Base-by-base conservation (phyloP, 2,888 invertebrate species). In the Plagodis dolabraria region DNA sequence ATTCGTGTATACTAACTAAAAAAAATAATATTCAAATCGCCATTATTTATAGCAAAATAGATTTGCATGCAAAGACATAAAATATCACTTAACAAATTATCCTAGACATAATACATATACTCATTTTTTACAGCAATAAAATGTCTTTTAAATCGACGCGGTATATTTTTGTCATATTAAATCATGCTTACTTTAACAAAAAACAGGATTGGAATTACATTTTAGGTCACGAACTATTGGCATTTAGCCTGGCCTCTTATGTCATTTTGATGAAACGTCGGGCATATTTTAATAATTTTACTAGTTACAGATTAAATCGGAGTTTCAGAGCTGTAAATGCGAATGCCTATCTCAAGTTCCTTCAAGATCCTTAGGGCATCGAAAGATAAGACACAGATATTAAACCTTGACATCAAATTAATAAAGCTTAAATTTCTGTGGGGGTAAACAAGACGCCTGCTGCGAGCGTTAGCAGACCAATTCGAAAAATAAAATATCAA, bases 401-500 rank as follows among this genome's bases (percentile, higher is more conserved):
- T 69, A 70, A 75, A 76, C 70, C 74, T 74, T 82, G 79, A 60
- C 6, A 0, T 33, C 33, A 53, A 52, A 43, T 10, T 5, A 56
- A 70, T 80, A 85, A 75, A 72, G 78, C 72, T 69, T 60, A 69
- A 71, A 79, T 66, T 82, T 56, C 60, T 64, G 57, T 69, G 60
- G 58, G n/a, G 57, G 60, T 55, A 58, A 46, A 44, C 44, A 47
- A 51, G 74, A 83, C 89, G 76, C 92, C 92, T 83, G 91, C 92
- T 88, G 91, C 51, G 92, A 73, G 85, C 86, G 91, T 91, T 87
- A 89, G 87, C 91, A 87, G 85, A 77, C 80, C 85, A 82, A 84
- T 86, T 83, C 86, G 76, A 87, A 85, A 89, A 89, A 90, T 86
- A 91, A 90, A 90, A 89, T 89, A 89, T 89, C 87, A 89, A 88